Evolutionary conservation across 2,797 vertebrate species (phyloP).

Genomic region (Notoglanidium macrostoma): DNA sequence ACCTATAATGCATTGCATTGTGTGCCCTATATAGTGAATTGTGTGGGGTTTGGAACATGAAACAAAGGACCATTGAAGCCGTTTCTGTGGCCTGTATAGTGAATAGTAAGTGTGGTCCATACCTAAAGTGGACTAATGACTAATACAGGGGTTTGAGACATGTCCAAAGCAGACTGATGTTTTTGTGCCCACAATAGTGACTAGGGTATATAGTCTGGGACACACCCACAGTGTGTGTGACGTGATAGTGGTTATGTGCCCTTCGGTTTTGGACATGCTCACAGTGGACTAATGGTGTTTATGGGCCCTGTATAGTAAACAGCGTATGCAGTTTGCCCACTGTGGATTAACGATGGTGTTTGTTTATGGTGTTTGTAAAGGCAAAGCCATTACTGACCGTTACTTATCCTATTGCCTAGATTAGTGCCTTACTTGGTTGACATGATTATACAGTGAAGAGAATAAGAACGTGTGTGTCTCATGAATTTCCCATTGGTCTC

Average conservation of each 20-base stretch:
- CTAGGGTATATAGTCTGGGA: background rate
- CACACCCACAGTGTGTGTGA: background rate
- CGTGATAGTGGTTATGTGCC: background rate
- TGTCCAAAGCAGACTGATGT: background rate
- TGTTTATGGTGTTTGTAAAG: background rate
- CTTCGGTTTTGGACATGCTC: background rate
- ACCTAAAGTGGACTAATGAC: background rate
- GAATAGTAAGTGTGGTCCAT: background rate
- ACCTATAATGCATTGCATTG: background rate
- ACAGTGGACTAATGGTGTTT: background rate
- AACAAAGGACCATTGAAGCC: background rate
- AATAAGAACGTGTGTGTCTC: background rate
- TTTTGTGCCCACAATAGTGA: background rate
- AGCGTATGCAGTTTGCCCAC: background rate
- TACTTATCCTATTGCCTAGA: background rate
- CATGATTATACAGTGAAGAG: background rate
- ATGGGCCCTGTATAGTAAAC: background rate
- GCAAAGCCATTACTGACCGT: background rate
- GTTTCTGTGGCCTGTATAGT: background rate
- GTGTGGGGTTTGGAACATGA: background rate
- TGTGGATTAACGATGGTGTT: background rate
- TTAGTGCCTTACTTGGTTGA: background rate
- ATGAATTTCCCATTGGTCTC: conserved; percentile 30
- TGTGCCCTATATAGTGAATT: background rate
- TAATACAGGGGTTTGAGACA: too few species aligned